Percentiles rank a stretch among this genome's conserved stretches.
These are phyloP conservation scores for Leuciscus idus DNA, from an alignment of 2,113 vertebrate genomes.

Conservation along the genomic window DNA sequence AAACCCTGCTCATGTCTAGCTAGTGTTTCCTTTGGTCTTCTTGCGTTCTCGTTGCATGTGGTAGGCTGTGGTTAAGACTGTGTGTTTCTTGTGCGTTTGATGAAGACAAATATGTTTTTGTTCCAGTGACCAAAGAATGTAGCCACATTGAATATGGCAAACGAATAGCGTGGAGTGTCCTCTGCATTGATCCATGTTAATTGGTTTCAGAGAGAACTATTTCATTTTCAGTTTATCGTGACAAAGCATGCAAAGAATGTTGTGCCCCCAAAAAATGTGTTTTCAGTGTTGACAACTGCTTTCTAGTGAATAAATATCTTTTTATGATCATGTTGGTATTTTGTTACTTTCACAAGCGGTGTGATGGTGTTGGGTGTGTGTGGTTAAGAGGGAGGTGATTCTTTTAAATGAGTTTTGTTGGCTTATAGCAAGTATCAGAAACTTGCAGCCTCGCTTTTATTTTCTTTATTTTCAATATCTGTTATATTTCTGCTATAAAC, in stretches of 20 bases:
- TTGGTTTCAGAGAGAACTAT: conserved; percentile 39
- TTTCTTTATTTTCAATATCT: too few relatives aligned
- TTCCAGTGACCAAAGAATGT: conserved; percentile 65
- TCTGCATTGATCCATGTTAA: conserved; percentile 33
- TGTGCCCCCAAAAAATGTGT: conserved; percentile 56
- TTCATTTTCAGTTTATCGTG: conserved; percentile 46
- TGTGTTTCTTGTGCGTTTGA: conserved; percentile 55
- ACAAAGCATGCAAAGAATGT: conserved; percentile 60
- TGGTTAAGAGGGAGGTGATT: background rate
- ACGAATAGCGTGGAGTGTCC: conserved; percentile 30
- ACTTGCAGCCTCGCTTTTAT: too few relatives aligned
- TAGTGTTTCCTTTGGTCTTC: conserved; percentile 22
- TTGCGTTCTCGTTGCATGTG: conserved; percentile 42
- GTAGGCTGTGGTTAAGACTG: conserved; percentile 45
- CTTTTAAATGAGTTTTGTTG: too few relatives aligned
- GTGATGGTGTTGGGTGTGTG: background rate
- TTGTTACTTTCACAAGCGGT: background rate
- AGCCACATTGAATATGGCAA: conserved; percentile 55
- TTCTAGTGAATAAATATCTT: conserved; percentile 63
- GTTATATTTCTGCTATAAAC: too few relatives aligned
- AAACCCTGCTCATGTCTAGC: conserved; percentile 17
- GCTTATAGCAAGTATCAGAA: too few relatives aligned
- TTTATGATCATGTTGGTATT: conserved; percentile 26
- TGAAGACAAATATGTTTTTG: conserved; percentile 40
- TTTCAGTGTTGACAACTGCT: conserved; percentile 55